A percentile compares a stretch with the other conserved stretches of the same genome.
Conservation (phyloP, 2,797 vertebrate genomes). For the Cossypha caffra region DNA sequence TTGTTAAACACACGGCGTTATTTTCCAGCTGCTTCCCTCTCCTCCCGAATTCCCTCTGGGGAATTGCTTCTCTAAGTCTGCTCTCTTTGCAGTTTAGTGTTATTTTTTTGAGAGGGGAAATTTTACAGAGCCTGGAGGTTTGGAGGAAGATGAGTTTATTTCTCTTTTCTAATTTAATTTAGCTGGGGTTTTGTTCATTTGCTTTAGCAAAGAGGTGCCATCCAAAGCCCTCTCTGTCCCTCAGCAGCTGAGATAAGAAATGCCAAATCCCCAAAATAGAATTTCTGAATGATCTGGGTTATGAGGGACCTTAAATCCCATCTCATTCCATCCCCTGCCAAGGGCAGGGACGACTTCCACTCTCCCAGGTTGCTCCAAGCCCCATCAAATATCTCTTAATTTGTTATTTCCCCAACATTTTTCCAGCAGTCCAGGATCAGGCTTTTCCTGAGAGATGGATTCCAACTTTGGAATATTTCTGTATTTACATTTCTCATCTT, state of each 20-base stretch:
- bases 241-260: background rate
- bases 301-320: background rate
- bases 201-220: background rate
- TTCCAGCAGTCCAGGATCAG: background rate
- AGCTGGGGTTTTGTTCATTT: background rate
- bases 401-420: accelerated
- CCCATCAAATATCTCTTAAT: background rate
- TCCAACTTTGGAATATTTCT: background rate
- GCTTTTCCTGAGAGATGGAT: background rate
- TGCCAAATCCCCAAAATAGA: background rate
- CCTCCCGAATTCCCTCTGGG: background rate
- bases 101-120: background rate
- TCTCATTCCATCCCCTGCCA: background rate
- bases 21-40: background rate
- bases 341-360: background rate
- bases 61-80: background rate
- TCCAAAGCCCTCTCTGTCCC: background rate
- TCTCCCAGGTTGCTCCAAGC: background rate
- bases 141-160: background rate
- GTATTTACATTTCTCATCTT: accelerated
- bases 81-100: background rate
- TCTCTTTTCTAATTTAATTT: background rate
- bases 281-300: background rate
- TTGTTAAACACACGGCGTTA: background rate
- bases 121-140: background rate